Conservation (phyloP, 2,113 vertebrate species). For the Aspidoscelis tigris region DNA sequence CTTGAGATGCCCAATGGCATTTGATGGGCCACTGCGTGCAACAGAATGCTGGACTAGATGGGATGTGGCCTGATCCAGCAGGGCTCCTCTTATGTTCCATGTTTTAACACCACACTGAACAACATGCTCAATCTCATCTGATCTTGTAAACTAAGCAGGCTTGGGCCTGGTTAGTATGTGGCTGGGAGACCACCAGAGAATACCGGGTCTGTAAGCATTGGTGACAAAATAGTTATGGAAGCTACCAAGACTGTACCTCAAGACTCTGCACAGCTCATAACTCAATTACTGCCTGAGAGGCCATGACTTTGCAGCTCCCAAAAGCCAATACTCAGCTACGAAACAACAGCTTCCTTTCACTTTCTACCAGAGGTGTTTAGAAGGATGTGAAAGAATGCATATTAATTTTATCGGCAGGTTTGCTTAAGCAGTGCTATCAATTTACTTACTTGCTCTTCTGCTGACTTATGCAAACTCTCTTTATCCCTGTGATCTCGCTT, state of each 20-base stretch:
- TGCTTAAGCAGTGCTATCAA: neutral
- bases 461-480: neutral
- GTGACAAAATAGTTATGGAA: neutral
- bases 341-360: neutral
- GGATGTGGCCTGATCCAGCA: too few relatives aligned
- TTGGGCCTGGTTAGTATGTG: too few relatives aligned
- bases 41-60: too few relatives aligned
- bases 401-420: neutral
- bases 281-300: slow-evolving; percentile 38
- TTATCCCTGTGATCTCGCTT: neutral
- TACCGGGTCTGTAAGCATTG: too few relatives aligned
- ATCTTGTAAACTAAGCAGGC: too few relatives aligned
- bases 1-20: too few relatives aligned
- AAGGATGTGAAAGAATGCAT: neutral
- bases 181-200: too few relatives aligned
- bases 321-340: neutral
- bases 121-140: too few relatives aligned
- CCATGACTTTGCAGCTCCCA: slow-evolving; percentile 5
- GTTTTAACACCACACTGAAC: too few relatives aligned
- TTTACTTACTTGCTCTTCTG: neutral
- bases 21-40: too few relatives aligned
- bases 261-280: slow-evolving; percentile 16
- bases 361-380: too few relatives aligned
- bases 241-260: neutral
- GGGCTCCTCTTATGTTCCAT: too few relatives aligned